A percentile compares a stretch with the other conserved stretches of the same genome.
phyloP scores from a whole-genome alignment of 1,140 invertebrate genomes.

The Philotrypesis tridentata region DNA sequence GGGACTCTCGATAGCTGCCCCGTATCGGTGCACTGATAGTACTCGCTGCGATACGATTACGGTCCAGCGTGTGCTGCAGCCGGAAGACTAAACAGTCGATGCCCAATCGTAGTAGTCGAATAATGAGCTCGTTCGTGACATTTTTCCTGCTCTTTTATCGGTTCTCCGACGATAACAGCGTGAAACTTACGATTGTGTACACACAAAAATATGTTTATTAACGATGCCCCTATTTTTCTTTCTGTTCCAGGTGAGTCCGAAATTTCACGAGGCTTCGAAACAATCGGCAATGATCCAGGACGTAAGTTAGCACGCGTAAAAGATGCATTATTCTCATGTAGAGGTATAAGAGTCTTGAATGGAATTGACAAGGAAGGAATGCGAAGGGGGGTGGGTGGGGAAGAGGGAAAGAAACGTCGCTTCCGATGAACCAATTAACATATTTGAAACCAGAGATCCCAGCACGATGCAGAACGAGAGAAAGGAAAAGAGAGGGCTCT shows the following conservation, averaged over 20 bases:
- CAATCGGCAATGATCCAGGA: conserved; percentile 3
- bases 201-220: neutral
- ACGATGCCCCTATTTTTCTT: conserved; percentile 50
- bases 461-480: neutral
- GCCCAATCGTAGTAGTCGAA: conserved; percentile 33
- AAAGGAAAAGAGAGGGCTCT: neutral
- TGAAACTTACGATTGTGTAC: neutral
- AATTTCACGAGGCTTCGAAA: neutral
- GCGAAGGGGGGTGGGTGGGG: too few relatives aligned
- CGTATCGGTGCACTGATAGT: conserved; percentile 67
- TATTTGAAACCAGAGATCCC: conserved; percentile 38
- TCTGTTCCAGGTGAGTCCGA: conserved; percentile 47
- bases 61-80: conserved; percentile 52
- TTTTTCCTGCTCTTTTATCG: conserved; percentile 19
- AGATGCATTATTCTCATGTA: neutral
- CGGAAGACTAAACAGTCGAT: conserved; percentile 67
- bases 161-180: neutral
- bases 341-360: neutral
- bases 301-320: neutral
- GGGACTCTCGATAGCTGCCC: conserved; percentile 58
- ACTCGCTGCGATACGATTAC: conserved; percentile 63
- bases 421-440: conserved; percentile 50
- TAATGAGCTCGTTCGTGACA: conserved; percentile 29
- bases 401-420: conserved; percentile 9
- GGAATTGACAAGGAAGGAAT: conserved; percentile 30